phyloP scores from a whole-genome alignment of 2,797 vertebrate genomes.

The Nannoperca australis region DNA sequence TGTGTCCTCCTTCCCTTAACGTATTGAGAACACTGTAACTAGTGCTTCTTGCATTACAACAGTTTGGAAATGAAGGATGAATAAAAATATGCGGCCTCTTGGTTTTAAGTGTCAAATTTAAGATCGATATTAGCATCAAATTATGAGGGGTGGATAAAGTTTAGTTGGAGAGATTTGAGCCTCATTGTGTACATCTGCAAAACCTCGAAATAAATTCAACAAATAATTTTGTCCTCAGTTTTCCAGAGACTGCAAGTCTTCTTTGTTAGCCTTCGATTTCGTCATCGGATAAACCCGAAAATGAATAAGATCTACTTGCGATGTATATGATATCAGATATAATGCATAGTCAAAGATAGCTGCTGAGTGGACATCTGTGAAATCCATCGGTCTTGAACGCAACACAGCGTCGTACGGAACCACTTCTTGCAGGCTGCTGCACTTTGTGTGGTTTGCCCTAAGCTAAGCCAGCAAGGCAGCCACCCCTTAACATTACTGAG shows the following conservation, averaged over 20 bases:
- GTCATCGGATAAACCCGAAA: not conserved
- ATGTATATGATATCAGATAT: not conserved
- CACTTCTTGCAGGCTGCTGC: slow-evolving; percentile 9
- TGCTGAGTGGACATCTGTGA: not conserved
- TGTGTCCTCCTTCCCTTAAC: not conserved
- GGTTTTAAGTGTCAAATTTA: not conserved
- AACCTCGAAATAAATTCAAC: not conserved
- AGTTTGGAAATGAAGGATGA: no score
- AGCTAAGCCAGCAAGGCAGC: slow-evolving; percentile 3
- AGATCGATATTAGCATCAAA: not conserved
- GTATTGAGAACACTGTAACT: not conserved
- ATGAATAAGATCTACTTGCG: not conserved
- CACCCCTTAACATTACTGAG: not conserved
- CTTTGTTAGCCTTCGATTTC: not conserved
- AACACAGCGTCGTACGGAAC: slow-evolving; percentile 46
- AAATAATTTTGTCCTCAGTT: not conserved
- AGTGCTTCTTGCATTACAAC: not conserved
- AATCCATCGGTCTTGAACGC: slow-evolving; percentile 45
- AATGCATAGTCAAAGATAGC: not conserved
- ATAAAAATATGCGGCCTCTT: not conserved
- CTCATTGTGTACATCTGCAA: not conserved
- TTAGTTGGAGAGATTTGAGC: not conserved
- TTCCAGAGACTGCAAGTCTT: not conserved
- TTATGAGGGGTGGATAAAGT: not conserved
- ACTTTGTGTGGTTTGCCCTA: not conserved